phyloP scores from a whole-genome alignment of 2,888 invertebrate genomes.

The Arctia plantaginis region DNA sequence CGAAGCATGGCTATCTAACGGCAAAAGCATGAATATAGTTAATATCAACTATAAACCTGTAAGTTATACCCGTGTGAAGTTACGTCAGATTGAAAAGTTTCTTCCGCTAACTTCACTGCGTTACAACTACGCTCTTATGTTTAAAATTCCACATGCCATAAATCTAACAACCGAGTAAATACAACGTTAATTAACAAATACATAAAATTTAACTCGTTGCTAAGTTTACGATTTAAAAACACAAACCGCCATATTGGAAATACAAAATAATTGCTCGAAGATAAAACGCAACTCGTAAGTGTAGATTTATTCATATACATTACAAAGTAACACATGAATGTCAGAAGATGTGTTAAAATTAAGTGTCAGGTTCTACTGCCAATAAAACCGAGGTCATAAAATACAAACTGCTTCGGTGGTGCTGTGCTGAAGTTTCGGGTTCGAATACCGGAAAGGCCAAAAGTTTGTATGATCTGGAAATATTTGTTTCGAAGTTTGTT shows the following conservation, averaged over 20 bases:
- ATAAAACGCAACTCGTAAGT: neutral
- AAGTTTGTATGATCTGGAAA: too few relatives aligned
- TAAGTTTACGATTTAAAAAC: constrained; percentile 10
- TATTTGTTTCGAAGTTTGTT: too few relatives aligned
- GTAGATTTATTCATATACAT: neutral
- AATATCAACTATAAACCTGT: neutral
- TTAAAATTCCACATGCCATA: neutral
- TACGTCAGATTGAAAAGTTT: neutral
- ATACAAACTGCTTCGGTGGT: neutral
- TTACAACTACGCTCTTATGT: neutral
- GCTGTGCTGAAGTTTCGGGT: too few relatives aligned
- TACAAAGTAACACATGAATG: neutral
- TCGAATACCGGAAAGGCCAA: too few relatives aligned
- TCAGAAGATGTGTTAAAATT: neutral
- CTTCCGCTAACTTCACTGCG: neutral
- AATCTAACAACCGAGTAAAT: constrained; percentile 6
- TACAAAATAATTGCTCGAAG: neutral
- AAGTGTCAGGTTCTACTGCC: neutral
- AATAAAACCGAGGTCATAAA: neutral
- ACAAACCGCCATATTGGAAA: neutral
- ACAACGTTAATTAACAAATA: constrained; percentile 13
- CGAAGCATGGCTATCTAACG: neutral
- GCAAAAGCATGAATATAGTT: neutral
- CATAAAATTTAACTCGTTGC: constrained; percentile 13
- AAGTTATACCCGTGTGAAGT: neutral